These are phyloP conservation scores for Leptinotarsa haldemani DNA, from an alignment of 2,888 invertebrate species.

Conservation along the genomic window DNA sequence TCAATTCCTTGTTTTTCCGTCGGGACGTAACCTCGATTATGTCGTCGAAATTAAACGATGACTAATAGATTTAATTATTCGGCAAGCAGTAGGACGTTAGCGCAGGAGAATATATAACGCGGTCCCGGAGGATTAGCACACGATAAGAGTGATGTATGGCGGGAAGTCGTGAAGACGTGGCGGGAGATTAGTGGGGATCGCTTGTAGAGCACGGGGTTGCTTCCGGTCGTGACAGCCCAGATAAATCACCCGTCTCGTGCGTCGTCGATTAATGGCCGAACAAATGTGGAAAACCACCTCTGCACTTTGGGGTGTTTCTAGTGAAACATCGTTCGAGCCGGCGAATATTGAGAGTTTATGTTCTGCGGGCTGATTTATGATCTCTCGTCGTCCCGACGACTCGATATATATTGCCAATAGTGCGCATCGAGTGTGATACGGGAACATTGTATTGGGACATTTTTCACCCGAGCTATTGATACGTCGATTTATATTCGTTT, in stretches of 20 bases:
- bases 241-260: conserved; percentile 63
- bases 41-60: conserved; percentile 24
- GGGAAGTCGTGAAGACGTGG: conserved; percentile 66
- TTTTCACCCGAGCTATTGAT: conserved; percentile 34
- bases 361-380: conserved; percentile 51
- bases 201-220: conserved; percentile 65
- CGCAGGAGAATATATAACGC: conserved; percentile 53
- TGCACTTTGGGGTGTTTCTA: conserved; percentile 59
- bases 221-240: conserved; percentile 65
- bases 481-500: conserved; percentile 34
- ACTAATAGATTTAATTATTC: conserved; percentile 55
- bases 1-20: not conserved
- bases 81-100: conserved; percentile 46
- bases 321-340: conserved; percentile 54
- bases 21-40: conserved; percentile 12
- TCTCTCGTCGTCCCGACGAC: conserved; percentile 33
- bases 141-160: conserved; percentile 65
- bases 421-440: conserved; percentile 34
- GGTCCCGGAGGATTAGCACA: conserved; percentile 59
- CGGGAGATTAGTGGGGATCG: conserved; percentile 65
- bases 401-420: conserved; percentile 43
- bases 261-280: conserved; percentile 65
- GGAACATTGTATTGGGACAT: conserved; percentile 36
- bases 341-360: conserved; percentile 56
- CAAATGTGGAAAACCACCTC: conserved; percentile 66